Evolutionary conservation across 2,797 vertebrate species (phyloP).

Genomic region (Peromyscus nudipes): DNA sequence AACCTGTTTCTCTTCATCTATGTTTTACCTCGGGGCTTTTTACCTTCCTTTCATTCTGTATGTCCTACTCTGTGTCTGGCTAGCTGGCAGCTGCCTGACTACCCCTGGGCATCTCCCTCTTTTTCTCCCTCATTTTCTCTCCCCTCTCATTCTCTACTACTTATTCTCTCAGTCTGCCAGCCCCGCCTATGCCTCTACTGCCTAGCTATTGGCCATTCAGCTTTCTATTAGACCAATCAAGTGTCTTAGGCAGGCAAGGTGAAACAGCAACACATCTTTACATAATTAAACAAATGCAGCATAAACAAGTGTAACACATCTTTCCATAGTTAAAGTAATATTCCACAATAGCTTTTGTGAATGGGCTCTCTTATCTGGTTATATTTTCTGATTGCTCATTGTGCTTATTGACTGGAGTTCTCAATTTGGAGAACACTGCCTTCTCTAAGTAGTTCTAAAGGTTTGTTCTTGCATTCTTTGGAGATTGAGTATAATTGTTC

Average conservation of each 20-base stretch:
- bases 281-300: neutral
- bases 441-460: neutral
- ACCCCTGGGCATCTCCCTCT: neutral
- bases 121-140: neutral
- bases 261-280: neutral
- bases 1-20: neutral
- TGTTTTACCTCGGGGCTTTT: neutral
- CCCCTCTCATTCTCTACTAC: neutral
- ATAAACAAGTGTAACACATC: neutral
- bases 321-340: neutral
- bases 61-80: neutral
- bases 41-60: neutral
- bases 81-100: neutral
- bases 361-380: neutral
- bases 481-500: neutral
- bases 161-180: neutral
- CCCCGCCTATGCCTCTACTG: neutral
- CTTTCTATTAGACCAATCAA: neutral
- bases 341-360: neutral
- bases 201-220: neutral
- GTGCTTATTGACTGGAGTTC: neutral
- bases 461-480: slow-evolving; percentile 23
- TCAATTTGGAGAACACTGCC: neutral
- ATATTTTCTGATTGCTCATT: slow-evolving; percentile 42
- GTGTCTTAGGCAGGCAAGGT: neutral